Conservation (phyloP, 2,797 vertebrate genomes). For the Alca torda region DNA sequence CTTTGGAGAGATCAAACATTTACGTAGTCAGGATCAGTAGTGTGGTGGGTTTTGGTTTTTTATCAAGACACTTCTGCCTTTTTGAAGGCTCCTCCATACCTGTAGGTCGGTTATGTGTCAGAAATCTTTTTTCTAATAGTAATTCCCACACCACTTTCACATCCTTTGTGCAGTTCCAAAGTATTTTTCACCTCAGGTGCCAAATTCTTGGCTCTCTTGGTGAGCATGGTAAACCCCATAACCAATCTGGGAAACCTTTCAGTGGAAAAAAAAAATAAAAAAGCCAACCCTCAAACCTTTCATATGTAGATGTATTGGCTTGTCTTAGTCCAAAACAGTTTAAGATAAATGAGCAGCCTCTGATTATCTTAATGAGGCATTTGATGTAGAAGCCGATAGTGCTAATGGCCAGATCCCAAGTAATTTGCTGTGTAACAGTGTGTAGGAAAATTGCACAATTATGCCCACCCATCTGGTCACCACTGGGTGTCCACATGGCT, state of each 20-base stretch:
- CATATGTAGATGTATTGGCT: not conserved
- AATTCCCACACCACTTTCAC: not conserved
- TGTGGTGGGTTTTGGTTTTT: not conserved
- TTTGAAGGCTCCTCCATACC: not conserved
- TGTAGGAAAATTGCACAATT: not conserved
- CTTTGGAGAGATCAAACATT: not conserved
- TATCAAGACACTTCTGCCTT: not conserved
- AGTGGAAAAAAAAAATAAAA: no score
- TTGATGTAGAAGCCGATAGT: not conserved
- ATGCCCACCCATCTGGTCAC: not conserved
- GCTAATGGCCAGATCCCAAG: not conserved
- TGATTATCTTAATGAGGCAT: not conserved
- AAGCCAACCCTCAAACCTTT: not conserved
- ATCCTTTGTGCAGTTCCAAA: not conserved
- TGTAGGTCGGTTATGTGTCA: accelerated
- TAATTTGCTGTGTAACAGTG: not conserved
- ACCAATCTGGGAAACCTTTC: not conserved
- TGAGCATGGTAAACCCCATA: not conserved
- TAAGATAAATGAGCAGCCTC: not conserved
- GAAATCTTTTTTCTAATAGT: not conserved
- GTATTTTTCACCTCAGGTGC: not conserved
- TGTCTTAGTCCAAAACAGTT: not conserved
- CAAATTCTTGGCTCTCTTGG: not conserved
- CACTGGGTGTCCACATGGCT: not conserved
- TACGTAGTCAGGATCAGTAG: not conserved